These are phyloP conservation scores for Thecocarcelia acutangulata DNA, from an alignment of 2,888 invertebrate species.

Conservation along the genomic window DNA sequence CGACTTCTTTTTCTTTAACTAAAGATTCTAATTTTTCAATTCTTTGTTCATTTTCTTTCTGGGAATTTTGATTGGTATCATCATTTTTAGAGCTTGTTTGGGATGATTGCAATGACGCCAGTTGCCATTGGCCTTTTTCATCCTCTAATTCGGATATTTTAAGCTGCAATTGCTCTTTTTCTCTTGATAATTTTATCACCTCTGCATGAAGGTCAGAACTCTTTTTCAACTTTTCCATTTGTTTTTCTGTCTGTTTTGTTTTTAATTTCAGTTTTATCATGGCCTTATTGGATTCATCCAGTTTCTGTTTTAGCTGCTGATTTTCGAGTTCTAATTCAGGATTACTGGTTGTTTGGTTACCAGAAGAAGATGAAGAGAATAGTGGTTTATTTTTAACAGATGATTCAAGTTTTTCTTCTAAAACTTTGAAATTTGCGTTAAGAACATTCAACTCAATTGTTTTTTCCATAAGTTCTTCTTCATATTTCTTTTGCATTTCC, in stretches of 20 bases:
- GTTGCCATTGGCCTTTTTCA: constrained; percentile 94
- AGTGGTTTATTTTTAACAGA: constrained; percentile 76
- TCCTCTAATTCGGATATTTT: constrained; percentile 92
- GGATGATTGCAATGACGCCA: constrained; percentile 79
- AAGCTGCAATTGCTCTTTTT: constrained; percentile 86
- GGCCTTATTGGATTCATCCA: constrained; percentile 87
- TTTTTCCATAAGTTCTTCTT: constrained; percentile 83
- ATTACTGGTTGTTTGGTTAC: constrained; percentile 65
- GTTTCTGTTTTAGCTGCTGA: constrained; percentile 85
- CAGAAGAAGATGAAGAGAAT: constrained; percentile 75
- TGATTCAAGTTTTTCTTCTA: constrained; percentile 79
- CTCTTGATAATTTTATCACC: constrained; percentile 85
- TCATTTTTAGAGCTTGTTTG: constrained; percentile 13
- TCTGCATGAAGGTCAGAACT: constrained; percentile 87
- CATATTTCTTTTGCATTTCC: constrained; percentile 83
- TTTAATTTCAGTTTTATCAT: constrained; percentile 82
- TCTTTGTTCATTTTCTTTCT: constrained; percentile 84
- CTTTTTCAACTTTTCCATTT: constrained; percentile 86
- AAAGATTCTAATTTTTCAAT: constrained; percentile 84
- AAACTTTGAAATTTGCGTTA: constrained; percentile 81
- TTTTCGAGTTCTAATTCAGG: constrained; percentile 77
- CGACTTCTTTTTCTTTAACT: constrained; percentile 74
- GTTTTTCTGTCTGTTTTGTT: constrained; percentile 89
- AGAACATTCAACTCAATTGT: constrained; percentile 82
- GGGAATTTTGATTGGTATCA: background rate